Percentiles rank a stretch among this genome's conserved stretches.
Evolutionary conservation across 2,888 invertebrate species (phyloP).

Genomic region (Phortica magna): DNA sequence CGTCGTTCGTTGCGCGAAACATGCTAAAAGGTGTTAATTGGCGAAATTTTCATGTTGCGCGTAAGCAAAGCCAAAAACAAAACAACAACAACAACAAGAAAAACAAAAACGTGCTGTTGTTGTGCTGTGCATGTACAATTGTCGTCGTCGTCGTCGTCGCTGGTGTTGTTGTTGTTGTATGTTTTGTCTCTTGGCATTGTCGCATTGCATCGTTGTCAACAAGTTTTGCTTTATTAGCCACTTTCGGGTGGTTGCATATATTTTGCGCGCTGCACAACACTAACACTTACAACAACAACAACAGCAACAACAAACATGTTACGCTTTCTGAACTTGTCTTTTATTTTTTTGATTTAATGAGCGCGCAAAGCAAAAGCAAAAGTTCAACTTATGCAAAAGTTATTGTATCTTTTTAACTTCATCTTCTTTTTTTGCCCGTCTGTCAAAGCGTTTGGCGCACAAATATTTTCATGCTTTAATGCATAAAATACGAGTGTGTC

Average conservation of each 20-base stretch:
- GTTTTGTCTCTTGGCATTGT: conserved; percentile 48
- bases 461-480: conserved; percentile 72
- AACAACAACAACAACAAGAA: conserved; percentile 39
- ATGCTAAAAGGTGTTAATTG: conserved; percentile 77
- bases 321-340: conserved; percentile 10
- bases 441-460: conserved; percentile 43
- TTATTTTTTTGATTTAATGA: conserved; percentile 59
- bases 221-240: conserved; percentile 77
- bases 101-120: conserved; percentile 21
- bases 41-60: conserved; percentile 75
- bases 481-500: conserved; percentile 62
- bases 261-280: conserved; percentile 42
- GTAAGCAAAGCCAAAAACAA: conserved; percentile 36
- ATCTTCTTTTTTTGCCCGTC: not conserved
- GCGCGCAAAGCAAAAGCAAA: conserved; percentile 32
- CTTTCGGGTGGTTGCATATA: conserved; percentile 75
- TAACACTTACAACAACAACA: conserved; percentile 55
- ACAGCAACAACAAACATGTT: conserved; percentile 40
- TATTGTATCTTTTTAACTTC: conserved; percentile 45
- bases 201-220: conserved; percentile 72
- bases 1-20: conserved; percentile 60
- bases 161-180: conserved; percentile 35
- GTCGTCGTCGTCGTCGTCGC: conserved; percentile 31
- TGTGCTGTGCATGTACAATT: conserved; percentile 36
- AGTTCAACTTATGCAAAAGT: not conserved